Base-by-base conservation (phyloP, 1,140 invertebrate genomes). In the Philotrypesis tridentata region DNA sequence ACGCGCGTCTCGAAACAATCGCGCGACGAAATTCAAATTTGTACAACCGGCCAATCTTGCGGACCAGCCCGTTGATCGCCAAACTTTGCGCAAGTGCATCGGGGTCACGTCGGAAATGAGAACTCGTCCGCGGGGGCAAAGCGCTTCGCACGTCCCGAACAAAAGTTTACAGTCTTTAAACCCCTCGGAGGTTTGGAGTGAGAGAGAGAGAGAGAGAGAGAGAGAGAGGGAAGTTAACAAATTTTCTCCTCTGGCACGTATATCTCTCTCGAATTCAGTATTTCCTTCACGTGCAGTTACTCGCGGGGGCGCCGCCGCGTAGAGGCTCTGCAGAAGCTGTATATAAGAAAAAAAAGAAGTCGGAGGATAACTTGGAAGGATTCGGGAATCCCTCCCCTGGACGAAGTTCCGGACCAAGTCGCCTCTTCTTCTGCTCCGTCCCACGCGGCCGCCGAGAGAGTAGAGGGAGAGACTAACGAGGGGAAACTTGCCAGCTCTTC, bases 291-390 rank as follows among this genome's bases (percentile, higher is more conserved):
- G 68, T 68, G 31, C 37, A n/a, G n/a, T n/a, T n/a, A n/a, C n/a
- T n/a, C n/a, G n/a, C n/a, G n/a, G n/a, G n/a, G n/a, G 37, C 31
- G 31, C 68, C 1, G 5, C n/a, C n/a, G 12, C 23, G n/a, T 0
- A 40, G 29, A 71, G 31, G 33, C 23, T 9, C 27, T 4, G 29
- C 37, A 37, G 33, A 71, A 40, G 21, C 31, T 33, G 27, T 2
- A n/a, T n/a, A n/a, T n/a, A n/a, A n/a, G n/a, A n/a, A 68, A 65
- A n/a, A 61, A 65, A 65, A 71, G 23, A 27, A n/a, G 68, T 71
- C 68, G 43, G 68, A 29, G 68, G 31, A 17, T 8, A 71, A 71
- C 68, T 37, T 71, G 68, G 68, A 37, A 43, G 68, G 67, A 70
- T 70, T 71, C 31, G 31, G 37, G 29, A 68, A 33, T 71, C 33